Percentiles rank a stretch among this genome's conserved stretches.
Conservation (phyloP, 2,888 invertebrate genomes). For the Spodoptera picta region DNA sequence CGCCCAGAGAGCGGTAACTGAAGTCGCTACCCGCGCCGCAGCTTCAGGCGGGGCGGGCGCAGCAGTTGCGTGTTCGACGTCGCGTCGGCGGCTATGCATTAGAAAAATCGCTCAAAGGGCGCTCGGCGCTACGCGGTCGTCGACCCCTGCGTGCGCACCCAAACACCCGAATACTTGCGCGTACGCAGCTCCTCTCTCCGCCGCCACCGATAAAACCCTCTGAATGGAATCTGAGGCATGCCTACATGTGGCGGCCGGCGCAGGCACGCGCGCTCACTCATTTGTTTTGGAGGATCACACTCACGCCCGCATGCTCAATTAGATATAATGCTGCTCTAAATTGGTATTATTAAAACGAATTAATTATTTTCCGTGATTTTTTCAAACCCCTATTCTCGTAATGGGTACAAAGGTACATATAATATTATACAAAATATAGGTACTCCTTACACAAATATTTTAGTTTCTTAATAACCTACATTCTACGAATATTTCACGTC, state of each 20-base stretch:
- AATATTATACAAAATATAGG: not conserved
- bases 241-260: constrained; percentile 64
- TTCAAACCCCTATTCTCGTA: not conserved
- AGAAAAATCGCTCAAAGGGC: constrained; percentile 72
- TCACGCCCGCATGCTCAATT: constrained; percentile 50
- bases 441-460: constrained; percentile 9
- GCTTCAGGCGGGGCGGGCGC: constrained; percentile 17
- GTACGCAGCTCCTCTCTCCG: constrained; percentile 75
- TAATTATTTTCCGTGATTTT: constrained; percentile 23
- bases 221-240: constrained; percentile 75
- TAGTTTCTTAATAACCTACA: constrained; percentile 6
- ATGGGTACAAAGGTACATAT: not conserved
- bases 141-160: constrained; percentile 69
- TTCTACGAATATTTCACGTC: constrained; percentile 23
- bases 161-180: constrained; percentile 83
- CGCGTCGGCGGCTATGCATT: constrained; percentile 52
- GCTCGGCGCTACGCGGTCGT: constrained; percentile 72
- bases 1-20: constrained; percentile 12
- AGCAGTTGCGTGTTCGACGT: constrained; percentile 7
- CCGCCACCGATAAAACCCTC: constrained; percentile 69
- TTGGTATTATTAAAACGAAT: constrained; percentile 33
- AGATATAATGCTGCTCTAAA: constrained; percentile 27
- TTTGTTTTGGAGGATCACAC: constrained; percentile 60
- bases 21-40: constrained; percentile 9
- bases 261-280: constrained; percentile 63